Base-by-base conservation (phyloP, 2,797 vertebrate genomes). In the Lophius americanus region DNA sequence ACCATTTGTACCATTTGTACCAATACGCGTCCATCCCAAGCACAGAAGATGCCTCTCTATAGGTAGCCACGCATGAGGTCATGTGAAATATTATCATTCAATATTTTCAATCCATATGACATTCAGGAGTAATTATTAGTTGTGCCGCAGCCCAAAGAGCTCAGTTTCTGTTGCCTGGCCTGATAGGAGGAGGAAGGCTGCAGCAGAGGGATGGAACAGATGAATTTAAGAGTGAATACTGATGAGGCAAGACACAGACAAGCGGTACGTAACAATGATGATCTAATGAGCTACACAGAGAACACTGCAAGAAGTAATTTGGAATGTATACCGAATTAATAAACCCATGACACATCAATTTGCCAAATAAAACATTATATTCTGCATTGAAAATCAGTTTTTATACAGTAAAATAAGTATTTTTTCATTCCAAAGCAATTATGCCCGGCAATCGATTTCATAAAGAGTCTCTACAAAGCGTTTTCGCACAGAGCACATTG, bases 191-290 rank as follows among this genome's bases (percentile, higher is more conserved):
- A 43, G 60, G 68, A 78, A 74, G 76, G 79, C 62, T 47, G 77
- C 60, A 58, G 68, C 38, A 41, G 70, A 68, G 55, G 23, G 55
- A 48, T 52, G 49, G 63, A 65, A 68, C 49, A 9, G 58, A 46
- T 48, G 48, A 73, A 76, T 74, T 82, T 74, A 60, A 77, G 71
- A 76, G 63, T 50, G 87, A 88, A 90, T 89, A 88, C 84, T 88
- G 80, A 90, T 88, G 85, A 90, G 81, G 69, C 52, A 4, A 62
- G 78, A 81, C 64, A 87, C 82, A 89, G 75, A 83, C 81, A 83
- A 78, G 77, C 79, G 84, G 88, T 82, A 84, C 87, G 76, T 54
- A 81, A 23, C 23, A 23, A 23, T 23, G 60, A 36, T 53, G 68
- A 62, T 58, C 64, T 76, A 51, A 63, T 7, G 54, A 44, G 8